These are phyloP conservation scores for Agrotis segetum DNA, from an alignment of 2,888 invertebrate genomes.

Conservation along the genomic window DNA sequence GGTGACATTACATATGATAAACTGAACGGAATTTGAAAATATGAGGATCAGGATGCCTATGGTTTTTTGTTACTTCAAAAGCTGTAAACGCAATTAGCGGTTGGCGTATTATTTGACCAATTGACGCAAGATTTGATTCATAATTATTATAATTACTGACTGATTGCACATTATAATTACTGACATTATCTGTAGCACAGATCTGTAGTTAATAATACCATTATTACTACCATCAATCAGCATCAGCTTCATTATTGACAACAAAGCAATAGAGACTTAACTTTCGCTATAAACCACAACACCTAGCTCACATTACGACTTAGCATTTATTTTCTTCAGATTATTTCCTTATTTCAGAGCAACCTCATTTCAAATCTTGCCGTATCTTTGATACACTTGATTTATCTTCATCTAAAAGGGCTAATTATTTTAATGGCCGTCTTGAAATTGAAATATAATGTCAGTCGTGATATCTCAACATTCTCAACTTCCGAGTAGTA, in stretches of 20 bases:
- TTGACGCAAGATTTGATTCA: too few relatives aligned
- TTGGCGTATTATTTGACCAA: too few relatives aligned
- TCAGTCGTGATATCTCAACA: constrained; percentile 61
- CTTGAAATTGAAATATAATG: constrained; percentile 64
- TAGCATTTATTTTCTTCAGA: neutral
- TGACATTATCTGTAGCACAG: too few relatives aligned
- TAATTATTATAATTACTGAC: too few relatives aligned
- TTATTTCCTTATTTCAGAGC: constrained; percentile 17
- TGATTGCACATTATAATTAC: too few relatives aligned
- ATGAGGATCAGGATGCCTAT: neutral
- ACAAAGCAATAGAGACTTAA: neutral
- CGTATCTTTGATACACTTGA: constrained; percentile 32
- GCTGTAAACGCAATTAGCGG: too few relatives aligned
- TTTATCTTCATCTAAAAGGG: constrained; percentile 53
- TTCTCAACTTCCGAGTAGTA: constrained; percentile 55
- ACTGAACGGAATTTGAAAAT: neutral
- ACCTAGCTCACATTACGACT: neutral
- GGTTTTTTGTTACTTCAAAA: too few relatives aligned
- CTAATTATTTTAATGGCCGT: constrained; percentile 56
- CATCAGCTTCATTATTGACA: neutral
- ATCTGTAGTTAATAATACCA: too few relatives aligned
- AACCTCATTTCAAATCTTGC: constrained; percentile 1
- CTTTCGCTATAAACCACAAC: neutral
- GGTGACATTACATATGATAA: neutral
- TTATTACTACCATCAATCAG: too few relatives aligned